A percentile compares a stretch with the other conserved stretches of the same genome.
phyloP scores from a whole-genome alignment of 2,113 vertebrate species.

The Lathamus discolor region DNA sequence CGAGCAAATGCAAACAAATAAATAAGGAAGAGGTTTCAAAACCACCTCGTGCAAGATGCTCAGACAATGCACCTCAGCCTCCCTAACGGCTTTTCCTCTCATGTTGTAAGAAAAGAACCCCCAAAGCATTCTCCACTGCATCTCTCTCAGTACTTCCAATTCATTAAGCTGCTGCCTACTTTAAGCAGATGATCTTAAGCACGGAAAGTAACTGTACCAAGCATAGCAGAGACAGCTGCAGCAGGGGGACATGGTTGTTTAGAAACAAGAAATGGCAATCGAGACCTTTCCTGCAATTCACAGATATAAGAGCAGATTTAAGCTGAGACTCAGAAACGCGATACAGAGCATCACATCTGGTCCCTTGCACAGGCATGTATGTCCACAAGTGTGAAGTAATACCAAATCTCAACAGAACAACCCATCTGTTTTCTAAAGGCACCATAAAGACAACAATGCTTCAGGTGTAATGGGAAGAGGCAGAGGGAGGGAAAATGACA shows the following conservation, averaged over 20 bases:
- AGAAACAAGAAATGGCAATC: not conserved
- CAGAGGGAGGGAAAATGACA: not conserved
- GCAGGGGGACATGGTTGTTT: not conserved
- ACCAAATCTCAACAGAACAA: not conserved
- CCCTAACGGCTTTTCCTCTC: not conserved
- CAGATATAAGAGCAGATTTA: not conserved
- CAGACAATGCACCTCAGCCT: not conserved
- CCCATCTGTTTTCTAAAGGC: not conserved
- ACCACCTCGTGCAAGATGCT: not conserved
- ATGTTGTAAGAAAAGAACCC: not conserved
- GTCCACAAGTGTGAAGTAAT: not conserved
- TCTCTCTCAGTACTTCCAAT: not conserved
- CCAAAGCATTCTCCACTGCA: not conserved
- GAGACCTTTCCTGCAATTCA: not conserved
- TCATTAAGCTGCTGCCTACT: not conserved
- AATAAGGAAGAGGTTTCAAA: conserved; percentile 30
- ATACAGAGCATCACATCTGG: not conserved
- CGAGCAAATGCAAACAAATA: conserved; percentile 21
- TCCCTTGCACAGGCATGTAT: not conserved
- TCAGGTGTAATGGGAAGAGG: not conserved
- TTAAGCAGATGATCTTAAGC: not conserved
- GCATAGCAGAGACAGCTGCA: not conserved
- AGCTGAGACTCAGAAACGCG: not conserved
- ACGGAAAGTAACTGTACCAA: not conserved
- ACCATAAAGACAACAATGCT: not conserved